Evolutionary conservation across 1,140 invertebrate species (phyloP).

Genomic region (Lepidurus arcticus): DNA sequence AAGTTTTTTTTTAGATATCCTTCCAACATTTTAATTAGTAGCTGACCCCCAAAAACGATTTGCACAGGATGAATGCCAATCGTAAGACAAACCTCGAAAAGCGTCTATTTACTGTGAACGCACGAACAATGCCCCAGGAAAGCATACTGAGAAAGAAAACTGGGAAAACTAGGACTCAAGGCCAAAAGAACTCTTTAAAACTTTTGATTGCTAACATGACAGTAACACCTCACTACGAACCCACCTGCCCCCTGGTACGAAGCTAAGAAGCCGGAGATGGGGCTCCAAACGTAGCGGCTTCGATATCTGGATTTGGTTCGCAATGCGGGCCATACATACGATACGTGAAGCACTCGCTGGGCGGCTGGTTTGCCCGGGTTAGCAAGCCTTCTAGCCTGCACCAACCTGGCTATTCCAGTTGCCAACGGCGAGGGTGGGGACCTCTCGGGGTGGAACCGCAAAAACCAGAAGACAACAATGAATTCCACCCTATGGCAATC

Average conservation of each 20-base stretch:
- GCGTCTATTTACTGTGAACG: background rate
- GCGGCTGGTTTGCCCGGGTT: too few relatives aligned
- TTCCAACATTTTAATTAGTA: too few relatives aligned
- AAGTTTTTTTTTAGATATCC: too few relatives aligned
- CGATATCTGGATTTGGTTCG: too few relatives aligned
- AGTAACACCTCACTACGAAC: background rate
- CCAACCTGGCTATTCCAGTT: background rate
- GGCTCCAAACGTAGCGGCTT: too few relatives aligned
- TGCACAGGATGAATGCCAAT: too few relatives aligned
- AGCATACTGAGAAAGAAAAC: background rate
- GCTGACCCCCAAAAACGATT: too few relatives aligned
- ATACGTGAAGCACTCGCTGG: too few relatives aligned
- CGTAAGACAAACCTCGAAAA: background rate
- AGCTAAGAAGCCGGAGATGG: background rate
- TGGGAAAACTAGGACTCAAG: slow-evolving; percentile 2
- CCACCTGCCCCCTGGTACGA: background rate
- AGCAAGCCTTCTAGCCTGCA: too few relatives aligned
- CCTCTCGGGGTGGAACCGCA: slow-evolving; percentile 7
- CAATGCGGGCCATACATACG: too few relatives aligned
- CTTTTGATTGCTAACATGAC: background rate
- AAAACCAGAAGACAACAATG: background rate
- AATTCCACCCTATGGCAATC: too few relatives aligned
- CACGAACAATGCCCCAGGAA: slow-evolving; percentile 17
- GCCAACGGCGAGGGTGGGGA: background rate
- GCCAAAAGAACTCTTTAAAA: background rate